Evolutionary conservation across 2,797 vertebrate genomes (phyloP).

Genomic region (Prunella strophiata): DNA sequence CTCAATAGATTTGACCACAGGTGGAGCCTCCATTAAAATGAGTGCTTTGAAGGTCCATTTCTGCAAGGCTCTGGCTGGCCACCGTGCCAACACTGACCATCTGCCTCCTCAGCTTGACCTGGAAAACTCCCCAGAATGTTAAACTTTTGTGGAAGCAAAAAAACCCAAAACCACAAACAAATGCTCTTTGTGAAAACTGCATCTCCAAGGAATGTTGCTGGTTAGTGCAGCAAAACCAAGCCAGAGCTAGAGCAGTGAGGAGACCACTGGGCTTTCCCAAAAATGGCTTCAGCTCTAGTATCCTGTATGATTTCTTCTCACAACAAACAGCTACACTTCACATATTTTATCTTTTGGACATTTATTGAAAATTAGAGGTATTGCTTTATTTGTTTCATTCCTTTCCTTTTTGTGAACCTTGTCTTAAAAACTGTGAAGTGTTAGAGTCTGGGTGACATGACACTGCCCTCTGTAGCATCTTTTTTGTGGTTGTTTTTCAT

Average conservation of each 20-base stretch:
- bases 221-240: not conserved
- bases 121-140: not conserved
- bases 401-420: not conserved
- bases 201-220: not conserved
- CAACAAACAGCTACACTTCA: not conserved
- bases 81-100: not conserved
- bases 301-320: not conserved
- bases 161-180: not conserved
- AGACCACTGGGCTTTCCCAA: not conserved
- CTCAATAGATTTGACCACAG: not conserved
- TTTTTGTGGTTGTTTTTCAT: not conserved
- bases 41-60: not conserved
- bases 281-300: not conserved
- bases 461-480: not conserved
- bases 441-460: not conserved
- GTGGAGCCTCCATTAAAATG: not conserved
- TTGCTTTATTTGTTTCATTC: not conserved
- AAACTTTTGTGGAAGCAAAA: not conserved
- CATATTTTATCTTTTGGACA: not conserved
- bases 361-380: not conserved
- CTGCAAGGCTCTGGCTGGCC: not conserved
- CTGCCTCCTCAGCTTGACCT: slow-evolving; percentile 1
- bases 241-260: not conserved
- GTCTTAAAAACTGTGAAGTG: not conserved
- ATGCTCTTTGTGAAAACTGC: not conserved